Evolutionary conservation across 2,888 invertebrate genomes (phyloP).

Genomic region (Rhamnusium bicolor): DNA sequence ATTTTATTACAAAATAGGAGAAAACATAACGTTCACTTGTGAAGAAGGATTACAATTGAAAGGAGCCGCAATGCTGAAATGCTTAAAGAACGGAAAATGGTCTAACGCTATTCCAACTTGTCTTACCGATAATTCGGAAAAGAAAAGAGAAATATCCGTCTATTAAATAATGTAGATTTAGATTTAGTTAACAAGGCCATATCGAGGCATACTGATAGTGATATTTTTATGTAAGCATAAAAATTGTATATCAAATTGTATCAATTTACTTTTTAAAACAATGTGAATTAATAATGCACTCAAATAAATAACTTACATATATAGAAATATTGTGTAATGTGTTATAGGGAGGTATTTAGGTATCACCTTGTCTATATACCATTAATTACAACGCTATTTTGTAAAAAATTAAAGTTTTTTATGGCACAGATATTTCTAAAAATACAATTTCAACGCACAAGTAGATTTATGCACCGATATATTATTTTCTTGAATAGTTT

Average conservation of each 20-base stretch:
- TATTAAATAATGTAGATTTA: slow-evolving; percentile 23
- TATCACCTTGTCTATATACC: slow-evolving; percentile 3
- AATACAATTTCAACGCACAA: slow-evolving; percentile 16
- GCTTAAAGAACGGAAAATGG: slow-evolving; percentile 89
- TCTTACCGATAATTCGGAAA: slow-evolving; percentile 54
- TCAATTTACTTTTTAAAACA: slow-evolving; percentile 30
- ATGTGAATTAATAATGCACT: slow-evolving; percentile 20
- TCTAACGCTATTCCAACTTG: slow-evolving; percentile 89
- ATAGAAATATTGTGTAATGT: slow-evolving; percentile 5
- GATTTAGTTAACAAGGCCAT: slow-evolving; percentile 18
- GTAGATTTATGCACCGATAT: slow-evolving; percentile 12
- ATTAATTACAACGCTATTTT: slow-evolving; percentile 5
- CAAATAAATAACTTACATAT: neutral
- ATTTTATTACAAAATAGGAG: slow-evolving; percentile 90
- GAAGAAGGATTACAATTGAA: slow-evolving; percentile 83
- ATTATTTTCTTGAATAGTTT: slow-evolving; percentile 4
- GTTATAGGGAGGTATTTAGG: slow-evolving; percentile 6
- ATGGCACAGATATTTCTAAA: slow-evolving; percentile 8
- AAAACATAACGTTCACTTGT: slow-evolving; percentile 88
- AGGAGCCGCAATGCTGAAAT: slow-evolving; percentile 85
- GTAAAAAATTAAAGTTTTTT: slow-evolving; percentile 4
- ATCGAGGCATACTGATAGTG: slow-evolving; percentile 27
- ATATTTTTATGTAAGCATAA: slow-evolving; percentile 34
- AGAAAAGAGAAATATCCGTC: slow-evolving; percentile 41
- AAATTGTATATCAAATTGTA: slow-evolving; percentile 31